Percentiles rank a stretch among this genome's conserved stretches.
phyloP scores from a whole-genome alignment of 2,888 invertebrate genomes.

The Dichetophora obliterata region DNA sequence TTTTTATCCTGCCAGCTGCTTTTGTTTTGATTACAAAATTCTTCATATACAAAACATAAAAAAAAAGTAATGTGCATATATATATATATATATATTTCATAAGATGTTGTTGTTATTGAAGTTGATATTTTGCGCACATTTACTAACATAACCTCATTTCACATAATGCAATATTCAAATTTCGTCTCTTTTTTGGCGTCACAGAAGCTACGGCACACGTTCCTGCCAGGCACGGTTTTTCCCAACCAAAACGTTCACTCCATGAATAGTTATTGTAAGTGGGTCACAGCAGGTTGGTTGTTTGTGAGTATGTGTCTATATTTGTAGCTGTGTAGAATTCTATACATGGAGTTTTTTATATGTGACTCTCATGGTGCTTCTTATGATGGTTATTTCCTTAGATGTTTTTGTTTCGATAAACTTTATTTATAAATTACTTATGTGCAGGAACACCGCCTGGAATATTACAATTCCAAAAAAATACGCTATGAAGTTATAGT shows the following conservation, averaged over 20 bases:
- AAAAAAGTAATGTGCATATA: too few species aligned
- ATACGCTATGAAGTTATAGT: too few species aligned
- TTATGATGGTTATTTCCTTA: too few species aligned
- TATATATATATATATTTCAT: too few species aligned
- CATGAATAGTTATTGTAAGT: conserved; percentile 63
- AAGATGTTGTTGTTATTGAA: not conserved
- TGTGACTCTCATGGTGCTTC: too few species aligned
- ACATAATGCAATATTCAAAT: conserved; percentile 46
- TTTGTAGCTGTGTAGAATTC: too few species aligned
- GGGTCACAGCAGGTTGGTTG: conserved; percentile 58
- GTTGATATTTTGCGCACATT: not conserved
- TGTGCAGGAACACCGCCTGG: too few species aligned
- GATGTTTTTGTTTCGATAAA: too few species aligned
- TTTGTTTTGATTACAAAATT: not conserved
- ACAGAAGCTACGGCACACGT: not conserved
- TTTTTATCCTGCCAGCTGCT: not conserved
- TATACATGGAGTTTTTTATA: too few species aligned
- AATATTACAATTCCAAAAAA: too few species aligned
- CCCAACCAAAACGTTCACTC: conserved; percentile 19
- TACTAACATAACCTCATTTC: conserved; percentile 60
- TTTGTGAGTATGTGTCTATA: too few species aligned
- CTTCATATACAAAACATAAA: not conserved
- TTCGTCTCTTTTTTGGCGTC: conserved; percentile 21
- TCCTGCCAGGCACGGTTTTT: not conserved
- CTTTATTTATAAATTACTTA: too few species aligned